These are phyloP conservation scores for Neolamprologus devosi DNA, from an alignment of 2,113 vertebrate genomes.

Conservation along the genomic window DNA sequence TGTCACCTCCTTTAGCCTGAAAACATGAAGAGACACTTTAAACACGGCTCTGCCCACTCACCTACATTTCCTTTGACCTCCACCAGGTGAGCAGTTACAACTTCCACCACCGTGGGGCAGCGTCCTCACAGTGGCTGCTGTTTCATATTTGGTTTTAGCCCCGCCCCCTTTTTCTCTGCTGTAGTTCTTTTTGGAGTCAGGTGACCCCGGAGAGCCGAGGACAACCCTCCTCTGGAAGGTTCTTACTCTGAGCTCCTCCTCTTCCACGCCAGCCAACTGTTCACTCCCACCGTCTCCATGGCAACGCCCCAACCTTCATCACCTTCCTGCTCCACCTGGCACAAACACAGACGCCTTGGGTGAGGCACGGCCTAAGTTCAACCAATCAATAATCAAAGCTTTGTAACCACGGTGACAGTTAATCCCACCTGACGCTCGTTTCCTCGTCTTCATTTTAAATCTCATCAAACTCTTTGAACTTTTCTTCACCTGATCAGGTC, in stretches of 20 bases:
- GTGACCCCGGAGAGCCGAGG: neutral
- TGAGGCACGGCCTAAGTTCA: neutral
- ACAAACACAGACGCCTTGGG: neutral
- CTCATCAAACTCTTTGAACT: neutral
- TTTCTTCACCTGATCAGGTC: neutral
- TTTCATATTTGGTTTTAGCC: neutral
- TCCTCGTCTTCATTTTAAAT: neutral
- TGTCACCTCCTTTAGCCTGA: neutral
- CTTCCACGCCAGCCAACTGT: neutral
- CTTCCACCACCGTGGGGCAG: neutral
- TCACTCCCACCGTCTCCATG: neutral
- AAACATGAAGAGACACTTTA: neutral
- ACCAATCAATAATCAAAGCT: neutral
- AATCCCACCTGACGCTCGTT: neutral
- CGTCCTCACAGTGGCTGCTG: neutral
- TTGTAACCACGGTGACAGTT: neutral
- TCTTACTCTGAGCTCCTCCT: neutral
- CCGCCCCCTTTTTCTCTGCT: neutral
- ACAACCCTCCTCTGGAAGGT: neutral
- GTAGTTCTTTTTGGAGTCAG: neutral
- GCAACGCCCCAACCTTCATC: neutral
- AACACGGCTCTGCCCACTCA: neutral
- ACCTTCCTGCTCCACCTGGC: neutral
- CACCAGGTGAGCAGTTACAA: neutral
- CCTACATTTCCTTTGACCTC: neutral